Conservation (phyloP, 2,888 invertebrate genomes). For the Atethmia centrago region DNA sequence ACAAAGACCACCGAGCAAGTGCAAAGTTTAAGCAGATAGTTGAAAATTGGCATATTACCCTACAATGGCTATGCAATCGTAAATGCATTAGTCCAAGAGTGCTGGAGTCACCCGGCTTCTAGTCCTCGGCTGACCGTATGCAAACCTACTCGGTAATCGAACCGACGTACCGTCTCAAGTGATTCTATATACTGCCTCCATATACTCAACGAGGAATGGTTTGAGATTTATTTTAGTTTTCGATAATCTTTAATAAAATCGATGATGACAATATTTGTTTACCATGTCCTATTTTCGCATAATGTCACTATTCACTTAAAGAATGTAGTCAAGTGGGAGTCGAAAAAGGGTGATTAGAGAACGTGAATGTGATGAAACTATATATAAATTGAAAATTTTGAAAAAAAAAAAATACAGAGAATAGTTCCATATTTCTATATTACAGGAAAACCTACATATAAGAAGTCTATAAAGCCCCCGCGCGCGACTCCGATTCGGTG, state of each 20-base stretch:
- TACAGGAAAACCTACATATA: no score
- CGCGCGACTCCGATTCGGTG: no score
- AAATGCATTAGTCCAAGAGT: constrained; percentile 82
- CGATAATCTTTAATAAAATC: constrained; percentile 23
- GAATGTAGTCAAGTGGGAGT: neutral
- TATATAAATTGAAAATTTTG: no score
- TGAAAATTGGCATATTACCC: constrained; percentile 64
- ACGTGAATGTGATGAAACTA: no score
- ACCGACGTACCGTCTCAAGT: constrained; percentile 73
- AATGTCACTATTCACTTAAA: neutral
- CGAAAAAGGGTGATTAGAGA: neutral
- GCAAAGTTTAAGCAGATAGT: constrained; percentile 53
- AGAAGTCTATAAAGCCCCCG: no score
- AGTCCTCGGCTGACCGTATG: constrained; percentile 66
- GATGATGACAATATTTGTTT: neutral
- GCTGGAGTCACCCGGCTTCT: constrained; percentile 57
- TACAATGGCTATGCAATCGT: constrained; percentile 78
- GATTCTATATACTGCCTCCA: constrained; percentile 61
- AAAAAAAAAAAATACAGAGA: no score
- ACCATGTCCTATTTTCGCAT: neutral
- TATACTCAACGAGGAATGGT: constrained; percentile 28
- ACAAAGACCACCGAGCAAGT: constrained; percentile 23
- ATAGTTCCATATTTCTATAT: no score
- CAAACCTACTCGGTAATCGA: constrained; percentile 70
- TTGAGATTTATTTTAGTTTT: constrained; percentile 35